A percentile compares a stretch with the other conserved stretches of the same genome.
These are phyloP conservation scores for Arizona elegans DNA, from an alignment of 2,113 vertebrate species.

Conservation along the genomic window DNA sequence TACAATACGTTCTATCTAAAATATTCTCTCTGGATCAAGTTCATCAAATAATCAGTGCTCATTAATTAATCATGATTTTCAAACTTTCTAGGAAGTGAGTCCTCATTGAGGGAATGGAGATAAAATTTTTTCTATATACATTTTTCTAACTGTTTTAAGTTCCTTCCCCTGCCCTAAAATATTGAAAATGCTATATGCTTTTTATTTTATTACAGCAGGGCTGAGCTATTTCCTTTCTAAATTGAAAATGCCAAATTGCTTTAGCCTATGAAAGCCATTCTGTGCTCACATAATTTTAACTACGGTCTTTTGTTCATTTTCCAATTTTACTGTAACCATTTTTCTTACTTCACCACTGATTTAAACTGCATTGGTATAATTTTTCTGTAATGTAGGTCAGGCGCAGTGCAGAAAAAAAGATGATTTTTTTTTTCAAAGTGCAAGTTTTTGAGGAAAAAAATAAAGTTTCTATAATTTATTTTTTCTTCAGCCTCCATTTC, in stretches of 20 bases:
- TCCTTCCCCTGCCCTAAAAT: background rate
- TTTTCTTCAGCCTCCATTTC: background rate
- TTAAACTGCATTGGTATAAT: background rate
- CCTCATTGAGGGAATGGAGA: background rate
- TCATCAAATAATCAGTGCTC: background rate
- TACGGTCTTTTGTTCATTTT: background rate
- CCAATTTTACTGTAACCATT: background rate
- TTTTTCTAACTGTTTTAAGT: background rate
- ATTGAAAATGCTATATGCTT: background rate
- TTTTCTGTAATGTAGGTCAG: background rate
- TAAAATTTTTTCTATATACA: background rate
- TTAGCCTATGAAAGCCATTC: background rate
- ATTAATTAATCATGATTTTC: background rate
- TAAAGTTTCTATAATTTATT: background rate
- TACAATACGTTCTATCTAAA: background rate
- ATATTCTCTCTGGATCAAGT: background rate
- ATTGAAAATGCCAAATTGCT: slow-evolving; percentile 10
- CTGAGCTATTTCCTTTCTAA: background rate
- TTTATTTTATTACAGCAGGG: background rate
- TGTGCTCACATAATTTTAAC: background rate
- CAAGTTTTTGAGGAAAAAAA: background rate
- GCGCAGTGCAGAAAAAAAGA: background rate
- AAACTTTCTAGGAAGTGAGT: background rate
- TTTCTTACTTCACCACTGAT: background rate
- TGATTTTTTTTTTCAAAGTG: background rate